Conservation (phyloP, 1,140 invertebrate species). For the Pogonomyrmex californicus region DNA sequence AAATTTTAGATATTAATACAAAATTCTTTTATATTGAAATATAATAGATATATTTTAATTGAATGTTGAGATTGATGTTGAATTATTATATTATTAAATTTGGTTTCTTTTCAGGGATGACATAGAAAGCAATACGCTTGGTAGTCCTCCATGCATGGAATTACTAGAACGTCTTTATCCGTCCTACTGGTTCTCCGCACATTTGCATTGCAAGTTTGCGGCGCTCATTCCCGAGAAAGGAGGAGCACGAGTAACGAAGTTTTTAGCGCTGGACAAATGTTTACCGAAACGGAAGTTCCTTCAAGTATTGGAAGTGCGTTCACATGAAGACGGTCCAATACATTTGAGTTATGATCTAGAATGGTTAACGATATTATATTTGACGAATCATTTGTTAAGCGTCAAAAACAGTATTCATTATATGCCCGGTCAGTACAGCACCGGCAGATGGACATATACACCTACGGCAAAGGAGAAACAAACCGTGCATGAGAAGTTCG, state of each 20-base stretch:
- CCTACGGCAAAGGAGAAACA: slow-evolving; percentile 92
- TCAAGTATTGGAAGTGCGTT: slow-evolving; percentile 90
- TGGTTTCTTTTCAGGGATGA: slow-evolving; percentile 89
- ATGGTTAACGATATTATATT: slow-evolving; percentile 95
- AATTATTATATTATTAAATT: background rate
- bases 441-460: slow-evolving; percentile 92
- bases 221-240: slow-evolving; percentile 90
- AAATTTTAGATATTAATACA: background rate
- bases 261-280: slow-evolving; percentile 98
- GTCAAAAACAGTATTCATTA: slow-evolving; percentile 91
- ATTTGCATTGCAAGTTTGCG: slow-evolving; percentile 98
- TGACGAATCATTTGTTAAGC: slow-evolving; percentile 95
- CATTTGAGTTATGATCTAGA: slow-evolving; percentile 95
- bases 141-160: slow-evolving; percentile 94
- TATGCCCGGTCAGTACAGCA: slow-evolving; percentile 92
- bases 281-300: slow-evolving; percentile 95
- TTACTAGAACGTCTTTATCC: slow-evolving; percentile 94
- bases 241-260: slow-evolving; percentile 91
- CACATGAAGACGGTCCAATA: slow-evolving; percentile 87
- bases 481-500: slow-evolving; percentile 89
- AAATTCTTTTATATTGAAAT: slow-evolving; percentile 20
- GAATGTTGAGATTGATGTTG: background rate
- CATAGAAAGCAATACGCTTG: slow-evolving; percentile 93
- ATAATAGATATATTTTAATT: background rate
- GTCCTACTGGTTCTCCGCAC: slow-evolving; percentile 98